Percentiles rank a stretch among this genome's conserved stretches.
phyloP scores from a whole-genome alignment of 2,113 vertebrate species.

The Cercopithecus mona region DNA sequence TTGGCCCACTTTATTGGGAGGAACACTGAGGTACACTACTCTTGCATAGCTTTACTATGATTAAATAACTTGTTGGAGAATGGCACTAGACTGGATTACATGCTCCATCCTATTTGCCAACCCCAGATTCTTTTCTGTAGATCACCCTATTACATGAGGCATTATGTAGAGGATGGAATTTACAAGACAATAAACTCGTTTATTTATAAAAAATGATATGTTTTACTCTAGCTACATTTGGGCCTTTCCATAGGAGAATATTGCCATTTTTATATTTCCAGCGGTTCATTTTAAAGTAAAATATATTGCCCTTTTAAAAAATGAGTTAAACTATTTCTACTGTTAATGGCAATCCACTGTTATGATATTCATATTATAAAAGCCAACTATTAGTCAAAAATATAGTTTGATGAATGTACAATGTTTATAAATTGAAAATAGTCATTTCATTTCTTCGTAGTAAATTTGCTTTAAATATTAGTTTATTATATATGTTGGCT shows the following conservation, averaged over 20 bases:
- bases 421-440: constrained; percentile 69
- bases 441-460: constrained; percentile 70
- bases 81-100: not conserved
- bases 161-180: not conserved
- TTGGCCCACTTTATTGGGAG: not conserved
- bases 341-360: constrained; percentile 70
- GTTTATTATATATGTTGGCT: constrained; percentile 82
- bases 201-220: constrained; percentile 40
- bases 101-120: not conserved
- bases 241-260: constrained; percentile 13
- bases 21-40: not conserved
- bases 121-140: constrained; percentile 14
- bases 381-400: constrained; percentile 78
- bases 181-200: not conserved
- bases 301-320: constrained; percentile 55
- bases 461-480: constrained; percentile 81
- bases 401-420: constrained; percentile 77
- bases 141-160: not conserved
- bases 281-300: constrained; percentile 50
- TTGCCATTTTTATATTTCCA: constrained; percentile 63
- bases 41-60: not conserved
- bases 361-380: constrained; percentile 76
- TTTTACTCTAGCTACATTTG: constrained; percentile 38
- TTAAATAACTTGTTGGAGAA: not conserved
- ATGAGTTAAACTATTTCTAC: constrained; percentile 63